phyloP scores from a whole-genome alignment of 2,113 vertebrate species.

The Percopsis transmontana region DNA sequence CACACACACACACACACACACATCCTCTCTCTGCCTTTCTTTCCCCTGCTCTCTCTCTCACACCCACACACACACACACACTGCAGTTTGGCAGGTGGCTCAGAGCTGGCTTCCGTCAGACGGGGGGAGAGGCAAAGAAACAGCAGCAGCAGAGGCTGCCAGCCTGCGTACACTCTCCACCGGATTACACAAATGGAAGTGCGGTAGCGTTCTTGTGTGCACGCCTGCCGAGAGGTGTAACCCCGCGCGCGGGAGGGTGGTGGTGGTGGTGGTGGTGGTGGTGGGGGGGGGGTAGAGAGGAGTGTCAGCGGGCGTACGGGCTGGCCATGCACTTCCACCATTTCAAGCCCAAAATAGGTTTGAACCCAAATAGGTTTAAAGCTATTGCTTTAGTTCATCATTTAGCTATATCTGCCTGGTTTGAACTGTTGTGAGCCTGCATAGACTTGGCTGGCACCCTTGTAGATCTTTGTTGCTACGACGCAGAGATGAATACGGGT shows the following conservation, averaged over 20 bases:
- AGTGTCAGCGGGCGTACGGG: no score
- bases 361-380: no score
- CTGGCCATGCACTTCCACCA: no score
- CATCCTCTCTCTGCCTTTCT: constrained; percentile 38
- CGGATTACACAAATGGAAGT: constrained; percentile 62
- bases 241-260: neutral
- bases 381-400: no score
- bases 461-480: no score
- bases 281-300: no score
- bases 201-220: constrained; percentile 56
- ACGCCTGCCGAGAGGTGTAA: constrained; percentile 48
- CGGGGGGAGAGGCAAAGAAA: constrained; percentile 54
- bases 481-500: no score
- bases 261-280: no score
- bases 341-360: no score
- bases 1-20: constrained; percentile 1
- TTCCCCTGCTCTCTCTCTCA: constrained; percentile 36
- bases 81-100: constrained; percentile 66
- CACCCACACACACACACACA: constrained; percentile 4
- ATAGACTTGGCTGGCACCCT: no score
- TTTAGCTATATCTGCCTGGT: no score
- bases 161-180: constrained; percentile 55
- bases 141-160: constrained; percentile 53
- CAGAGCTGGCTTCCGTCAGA: constrained; percentile 49
- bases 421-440: no score